Conservation (phyloP, 2,113 vertebrate species). For the Phrynocephalus versicolor region DNA sequence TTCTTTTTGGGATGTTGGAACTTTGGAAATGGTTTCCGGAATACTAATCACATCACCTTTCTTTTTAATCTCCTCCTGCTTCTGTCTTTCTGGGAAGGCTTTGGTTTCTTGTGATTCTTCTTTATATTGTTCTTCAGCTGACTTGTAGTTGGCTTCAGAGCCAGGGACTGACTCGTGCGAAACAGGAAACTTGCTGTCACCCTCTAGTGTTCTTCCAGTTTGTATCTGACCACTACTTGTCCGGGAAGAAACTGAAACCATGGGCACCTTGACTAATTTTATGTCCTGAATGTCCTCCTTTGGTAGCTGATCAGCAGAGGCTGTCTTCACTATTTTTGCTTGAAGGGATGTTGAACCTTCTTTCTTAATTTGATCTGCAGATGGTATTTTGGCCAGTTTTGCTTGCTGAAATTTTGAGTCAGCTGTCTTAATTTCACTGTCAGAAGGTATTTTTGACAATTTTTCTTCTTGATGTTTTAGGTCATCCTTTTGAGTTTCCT, state of each 20-base stretch:
- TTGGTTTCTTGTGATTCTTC: conserved; percentile 45
- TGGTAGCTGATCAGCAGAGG: conserved; percentile 51
- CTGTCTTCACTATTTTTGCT: conserved; percentile 63
- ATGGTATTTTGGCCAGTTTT: conserved; percentile 54
- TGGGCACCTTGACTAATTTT: background rate
- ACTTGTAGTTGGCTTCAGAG: conserved; percentile 50
- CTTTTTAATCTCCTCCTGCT: conserved; percentile 31
- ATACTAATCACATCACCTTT: conserved; percentile 23
- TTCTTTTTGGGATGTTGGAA: conserved; percentile 28
- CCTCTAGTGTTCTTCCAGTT: conserved; percentile 48
- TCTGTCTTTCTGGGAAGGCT: conserved; percentile 34
- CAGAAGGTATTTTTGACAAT: conserved; percentile 45
- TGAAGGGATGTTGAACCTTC: conserved; percentile 62
- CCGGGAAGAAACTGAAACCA: conserved; percentile 10
- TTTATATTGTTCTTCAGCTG: conserved; percentile 26
- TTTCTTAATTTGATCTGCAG: conserved; percentile 38
- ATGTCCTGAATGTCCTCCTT: conserved; percentile 47
- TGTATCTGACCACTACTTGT: conserved; percentile 28
- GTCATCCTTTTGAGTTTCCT: background rate
- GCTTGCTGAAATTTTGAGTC: conserved; percentile 44
- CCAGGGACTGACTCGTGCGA: conserved; percentile 40
- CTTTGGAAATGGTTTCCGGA: conserved; percentile 37
- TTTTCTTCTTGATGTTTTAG: conserved; percentile 47
- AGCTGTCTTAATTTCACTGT: conserved; percentile 27
- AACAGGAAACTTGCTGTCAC: conserved; percentile 27